phyloP scores from a whole-genome alignment of 2,797 vertebrate genomes.

The Botia almorhae region DNA sequence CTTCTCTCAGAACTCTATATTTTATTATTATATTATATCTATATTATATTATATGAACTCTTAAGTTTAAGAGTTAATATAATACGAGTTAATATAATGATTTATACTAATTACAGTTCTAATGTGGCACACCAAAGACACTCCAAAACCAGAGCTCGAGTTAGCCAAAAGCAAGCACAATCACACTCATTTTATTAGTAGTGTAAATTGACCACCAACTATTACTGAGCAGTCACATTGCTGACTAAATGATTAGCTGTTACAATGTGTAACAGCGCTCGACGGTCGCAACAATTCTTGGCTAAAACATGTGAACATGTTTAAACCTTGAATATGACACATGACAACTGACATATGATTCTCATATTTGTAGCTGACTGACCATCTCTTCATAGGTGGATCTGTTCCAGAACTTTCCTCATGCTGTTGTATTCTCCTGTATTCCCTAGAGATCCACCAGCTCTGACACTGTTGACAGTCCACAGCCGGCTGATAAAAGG shows the following conservation, averaged over 20 bases:
- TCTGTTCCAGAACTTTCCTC: constrained; percentile 44
- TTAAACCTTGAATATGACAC: neutral
- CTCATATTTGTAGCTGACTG: constrained; percentile 32
- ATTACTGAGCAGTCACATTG: constrained; percentile 65
- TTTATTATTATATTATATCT: too few relatives aligned
- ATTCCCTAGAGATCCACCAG: constrained; percentile 27
- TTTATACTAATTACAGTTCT: constrained; percentile 17
- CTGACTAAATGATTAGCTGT: constrained; percentile 38
- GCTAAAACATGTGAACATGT: too few relatives aligned
- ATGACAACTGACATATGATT: neutral
- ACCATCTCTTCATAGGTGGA: constrained; percentile 32
- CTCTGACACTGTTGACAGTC: constrained; percentile 39
- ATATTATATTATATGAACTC: too few relatives aligned
- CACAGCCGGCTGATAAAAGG: constrained; percentile 52
- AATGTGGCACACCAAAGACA: neutral
- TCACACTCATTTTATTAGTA: constrained; percentile 27
- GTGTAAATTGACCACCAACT: constrained; percentile 68
- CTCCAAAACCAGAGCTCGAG: neutral
- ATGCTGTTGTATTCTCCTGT: constrained; percentile 36
- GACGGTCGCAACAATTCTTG: too few relatives aligned
- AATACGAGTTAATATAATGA: too few relatives aligned
- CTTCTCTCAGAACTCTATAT: too few relatives aligned
- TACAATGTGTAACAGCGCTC: neutral
- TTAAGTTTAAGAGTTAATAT: too few relatives aligned
- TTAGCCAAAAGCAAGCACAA: constrained; percentile 23